Percentiles rank a stretch among this genome's conserved stretches.
Evolutionary conservation across 2,113 vertebrate species (phyloP).

Genomic region (Proteles cristata): DNA sequence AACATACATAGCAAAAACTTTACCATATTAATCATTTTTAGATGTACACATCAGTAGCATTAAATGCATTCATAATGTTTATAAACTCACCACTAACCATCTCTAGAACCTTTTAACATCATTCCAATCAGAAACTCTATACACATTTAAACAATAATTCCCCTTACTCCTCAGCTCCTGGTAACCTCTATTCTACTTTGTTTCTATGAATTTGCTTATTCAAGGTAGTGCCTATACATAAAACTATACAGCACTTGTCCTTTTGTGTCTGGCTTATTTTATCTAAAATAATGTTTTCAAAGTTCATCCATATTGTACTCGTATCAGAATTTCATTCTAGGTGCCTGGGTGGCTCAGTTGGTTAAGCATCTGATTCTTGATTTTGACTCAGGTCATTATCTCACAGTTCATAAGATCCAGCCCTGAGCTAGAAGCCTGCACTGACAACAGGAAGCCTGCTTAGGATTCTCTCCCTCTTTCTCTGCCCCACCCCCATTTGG

Average conservation of each 20-base stretch:
- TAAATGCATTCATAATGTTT: not conserved
- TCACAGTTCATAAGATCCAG: no score
- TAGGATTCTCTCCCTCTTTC: no score
- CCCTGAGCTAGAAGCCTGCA: no score
- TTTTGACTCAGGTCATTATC: no score
- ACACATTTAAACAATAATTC: not conserved
- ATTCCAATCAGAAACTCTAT: not conserved
- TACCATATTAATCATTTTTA: not conserved
- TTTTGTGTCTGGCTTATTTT: not conserved
- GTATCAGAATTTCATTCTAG: not conserved
- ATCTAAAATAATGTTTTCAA: not conserved
- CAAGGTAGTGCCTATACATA: not conserved
- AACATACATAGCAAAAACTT: not conserved
- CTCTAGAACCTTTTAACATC: not conserved
- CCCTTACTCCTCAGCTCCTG: not conserved
- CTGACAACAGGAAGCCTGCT: no score
- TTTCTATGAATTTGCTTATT: not conserved
- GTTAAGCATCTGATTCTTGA: no score
- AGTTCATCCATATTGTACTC: not conserved
- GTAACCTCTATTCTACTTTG: not conserved
- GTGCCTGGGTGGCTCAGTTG: no score
- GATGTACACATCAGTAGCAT: not conserved
- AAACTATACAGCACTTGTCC: not conserved
- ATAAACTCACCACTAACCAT: not conserved
- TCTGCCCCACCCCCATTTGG: no score